Evolutionary conservation across 2,113 vertebrate species (phyloP), one percentile per base, ranked within the genome.

Genomic region (Plecotus auritus): DNA sequence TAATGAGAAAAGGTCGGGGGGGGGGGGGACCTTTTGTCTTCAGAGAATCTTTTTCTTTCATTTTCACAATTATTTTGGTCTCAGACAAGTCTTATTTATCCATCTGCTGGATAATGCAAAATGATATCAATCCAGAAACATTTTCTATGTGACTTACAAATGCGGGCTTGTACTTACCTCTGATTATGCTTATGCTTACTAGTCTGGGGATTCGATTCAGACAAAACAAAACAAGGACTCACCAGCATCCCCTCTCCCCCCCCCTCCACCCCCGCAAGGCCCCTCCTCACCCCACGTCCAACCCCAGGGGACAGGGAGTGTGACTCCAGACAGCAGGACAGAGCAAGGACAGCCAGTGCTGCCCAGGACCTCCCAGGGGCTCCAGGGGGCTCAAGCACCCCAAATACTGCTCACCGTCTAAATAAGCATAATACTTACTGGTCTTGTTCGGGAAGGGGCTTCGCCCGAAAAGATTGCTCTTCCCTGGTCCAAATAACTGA

Each of bases 131-230:
- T 82, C 59, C 84, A 85, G 87, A 93, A 93, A 90, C 11, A 70
- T 82, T 91, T 94, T 54, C 40, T 74, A 95, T 97, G 81, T 96
- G 94, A 92, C 94, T 95, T 96, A 96, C 88, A 93, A 84, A 97
- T 96, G 56, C 16, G 30, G 42, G 37, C 40, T 88, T 95, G 70
- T 81, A 74, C 88, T 92, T 85, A 74, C n/a, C 74, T 90, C 83
- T 91, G 73, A 95, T 95, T 93, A 84, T 84, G 85, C 2, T 5
- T 84, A 5, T 81, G 37, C 78, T 96, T 95, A 87, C 95, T 95
- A 95, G 47, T 93, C 51, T 42, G 32, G 47, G 40, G 56, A 83
- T 87, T 90, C 23, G 51, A 32, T 85, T 91, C 69, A 94, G 90
- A 74, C 72, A 59, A 92, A 93, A 88, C 54, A 76, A 93, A 56